Percentiles rank a stretch among this genome's conserved stretches.
phyloP scores from a whole-genome alignment of 2,113 vertebrate genomes.

The Periophthalmus modestus region DNA sequence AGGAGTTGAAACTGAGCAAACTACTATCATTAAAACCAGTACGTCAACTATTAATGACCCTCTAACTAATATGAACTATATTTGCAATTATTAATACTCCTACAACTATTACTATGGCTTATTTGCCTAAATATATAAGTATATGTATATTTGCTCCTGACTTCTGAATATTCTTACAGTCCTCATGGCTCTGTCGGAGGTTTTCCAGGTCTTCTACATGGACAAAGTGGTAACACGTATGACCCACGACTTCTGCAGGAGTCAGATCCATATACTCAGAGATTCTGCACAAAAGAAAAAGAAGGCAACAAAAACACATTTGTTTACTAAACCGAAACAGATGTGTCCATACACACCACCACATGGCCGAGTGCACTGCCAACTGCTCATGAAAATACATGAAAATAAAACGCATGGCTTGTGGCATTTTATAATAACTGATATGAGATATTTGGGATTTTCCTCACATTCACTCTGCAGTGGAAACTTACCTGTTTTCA shows the following conservation, averaged over 20 bases:
- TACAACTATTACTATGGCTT: background rate
- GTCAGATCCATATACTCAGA: constrained; percentile 91
- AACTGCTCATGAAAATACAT: constrained; percentile 39
- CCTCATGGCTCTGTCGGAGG: constrained; percentile 86
- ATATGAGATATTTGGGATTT: background rate
- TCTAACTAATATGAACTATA: background rate
- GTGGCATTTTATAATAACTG: constrained; percentile 5
- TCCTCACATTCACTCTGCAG: background rate
- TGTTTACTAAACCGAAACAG: constrained; percentile 28
- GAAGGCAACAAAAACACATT: constrained; percentile 10
- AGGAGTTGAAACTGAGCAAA: background rate
- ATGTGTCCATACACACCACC: constrained; percentile 26
- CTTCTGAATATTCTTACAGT: constrained; percentile 74
- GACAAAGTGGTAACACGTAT: constrained; percentile 88
- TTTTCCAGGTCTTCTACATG: constrained; percentile 86
- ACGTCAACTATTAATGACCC: background rate
- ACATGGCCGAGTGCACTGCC: constrained; percentile 37
- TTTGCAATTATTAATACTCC: background rate
- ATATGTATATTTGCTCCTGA: background rate
- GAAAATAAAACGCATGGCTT: constrained; percentile 17
- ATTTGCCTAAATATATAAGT: background rate
- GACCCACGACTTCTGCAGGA: constrained; percentile 87
- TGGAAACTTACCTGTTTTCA: constrained; percentile 83
- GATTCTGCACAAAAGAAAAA: constrained; percentile 72
- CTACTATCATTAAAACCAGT: background rate